Evolutionary conservation across 2,797 vertebrate genomes (phyloP).

Genomic region (Gila robusta): DNA sequence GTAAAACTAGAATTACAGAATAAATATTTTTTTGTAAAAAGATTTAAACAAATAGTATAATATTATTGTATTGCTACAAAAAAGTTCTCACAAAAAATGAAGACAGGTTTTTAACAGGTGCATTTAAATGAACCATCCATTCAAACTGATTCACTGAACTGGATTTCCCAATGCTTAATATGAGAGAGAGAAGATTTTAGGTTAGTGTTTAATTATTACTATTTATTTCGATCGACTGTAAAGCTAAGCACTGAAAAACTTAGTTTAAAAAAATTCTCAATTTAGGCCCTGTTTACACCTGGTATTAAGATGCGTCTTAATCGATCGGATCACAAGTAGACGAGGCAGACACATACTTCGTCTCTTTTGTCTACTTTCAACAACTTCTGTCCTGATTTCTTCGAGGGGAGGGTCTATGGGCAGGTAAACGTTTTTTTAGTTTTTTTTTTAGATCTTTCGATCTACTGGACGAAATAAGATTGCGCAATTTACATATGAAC

Average conservation of each 20-base stretch:
- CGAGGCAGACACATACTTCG: too few species aligned
- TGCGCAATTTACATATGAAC: too few species aligned
- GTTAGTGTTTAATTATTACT: not conserved
- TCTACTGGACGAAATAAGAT: too few species aligned
- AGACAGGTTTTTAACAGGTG: not conserved
- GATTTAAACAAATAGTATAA: not conserved
- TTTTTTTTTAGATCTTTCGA: too few species aligned
- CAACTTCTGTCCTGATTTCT: too few species aligned
- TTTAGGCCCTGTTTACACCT: too few species aligned
- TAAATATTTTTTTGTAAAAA: not conserved
- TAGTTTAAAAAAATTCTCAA: not conserved
- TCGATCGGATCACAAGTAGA: too few species aligned
- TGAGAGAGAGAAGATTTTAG: slow-evolving; percentile 6
- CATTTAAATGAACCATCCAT: not conserved
- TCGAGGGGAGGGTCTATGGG: too few species aligned
- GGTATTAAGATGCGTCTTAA: too few species aligned
- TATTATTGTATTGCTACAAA: not conserved
- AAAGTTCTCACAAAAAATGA: not conserved
- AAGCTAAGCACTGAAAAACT: not conserved
- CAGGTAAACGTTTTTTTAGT: too few species aligned
- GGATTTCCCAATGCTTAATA: not conserved
- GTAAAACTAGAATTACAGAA: not conserved
- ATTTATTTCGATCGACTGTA: not conserved
- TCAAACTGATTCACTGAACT: not conserved
- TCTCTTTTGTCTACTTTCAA: too few species aligned